Base-by-base conservation (phyloP, 2,797 vertebrate species). In the Cynopterus sphinx region DNA sequence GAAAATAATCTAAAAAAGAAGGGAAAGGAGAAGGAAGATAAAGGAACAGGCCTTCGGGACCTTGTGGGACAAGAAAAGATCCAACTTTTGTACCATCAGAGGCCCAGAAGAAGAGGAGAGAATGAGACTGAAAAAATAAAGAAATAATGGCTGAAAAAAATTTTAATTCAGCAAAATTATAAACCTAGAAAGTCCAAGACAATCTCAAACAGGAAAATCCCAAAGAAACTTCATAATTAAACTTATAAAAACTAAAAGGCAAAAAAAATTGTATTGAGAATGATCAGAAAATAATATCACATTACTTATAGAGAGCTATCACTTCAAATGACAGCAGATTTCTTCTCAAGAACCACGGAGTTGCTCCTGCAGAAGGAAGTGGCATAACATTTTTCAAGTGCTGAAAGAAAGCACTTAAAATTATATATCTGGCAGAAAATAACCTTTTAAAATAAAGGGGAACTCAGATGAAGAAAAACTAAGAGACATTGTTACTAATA, bases 401-500 rank as follows among this genome's bases (percentile, higher is more conserved):
- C 59, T 91, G 53, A 90, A 96, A 96, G 82, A 90, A 97, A 88
- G 57, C 96, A 74, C 78, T 79, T 57, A 63, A 82, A 86, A 94
- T 85, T 88, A 82, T 55, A 11, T 84, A 90, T 87, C 68, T 90
- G 82, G 43, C 68, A 83, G 96, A 97, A 97, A 94, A 85, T 55
- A 91, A 65, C 65, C 26, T 95, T 93, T 31, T 94, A 55, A 36
- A 96, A 83, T 86, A 19, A 95, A 95, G 51, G 55, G 53, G 53
- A 96, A 95, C 53, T 87, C 53, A 92, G 91, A 92, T 86, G 43
- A 96, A 96, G 63, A 65, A 92, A 96, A 95, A 92, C 78, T 68
- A 71, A 86, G 77, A 88, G 46, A 61, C 59, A 7, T 36, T 91
- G 26, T 94, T 92, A 71, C 79, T 87, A 85, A 90, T 59, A 84